Evolutionary conservation across 2,888 invertebrate species (phyloP).

Genomic region (Eupithecia tripunctaria): DNA sequence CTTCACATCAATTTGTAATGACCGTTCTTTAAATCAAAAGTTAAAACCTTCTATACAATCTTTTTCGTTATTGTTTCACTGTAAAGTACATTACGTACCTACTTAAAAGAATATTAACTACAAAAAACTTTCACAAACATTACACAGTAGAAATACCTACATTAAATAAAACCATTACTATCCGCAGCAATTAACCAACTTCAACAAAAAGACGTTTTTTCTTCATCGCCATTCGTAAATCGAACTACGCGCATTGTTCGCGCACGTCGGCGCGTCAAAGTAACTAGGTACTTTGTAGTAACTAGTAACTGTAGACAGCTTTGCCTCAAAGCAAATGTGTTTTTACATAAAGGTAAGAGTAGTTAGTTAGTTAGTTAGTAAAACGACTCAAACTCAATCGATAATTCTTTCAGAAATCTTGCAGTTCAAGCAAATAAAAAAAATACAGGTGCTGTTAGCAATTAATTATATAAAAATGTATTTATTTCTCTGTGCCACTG

Average conservation of each 20-base stretch:
- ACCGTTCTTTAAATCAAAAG: too few relatives aligned
- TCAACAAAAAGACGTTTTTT: not conserved
- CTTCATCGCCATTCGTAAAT: not conserved
- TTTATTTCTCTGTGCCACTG: too few relatives aligned
- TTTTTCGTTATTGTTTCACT: not conserved
- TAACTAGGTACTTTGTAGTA: not conserved
- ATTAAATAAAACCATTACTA: not conserved
- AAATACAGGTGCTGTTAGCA: too few relatives aligned
- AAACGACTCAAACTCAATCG: not conserved
- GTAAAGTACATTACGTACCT: not conserved
- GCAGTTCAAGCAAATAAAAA: not conserved
- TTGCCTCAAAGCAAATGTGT: not conserved
- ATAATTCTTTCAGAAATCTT: not conserved
- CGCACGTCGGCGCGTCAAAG: constrained; percentile 11
- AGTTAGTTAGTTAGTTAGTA: too few relatives aligned
- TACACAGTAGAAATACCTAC: not conserved
- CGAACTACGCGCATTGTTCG: not conserved
- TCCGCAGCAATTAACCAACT: not conserved
- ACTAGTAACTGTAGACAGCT: not conserved
- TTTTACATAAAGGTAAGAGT: not conserved
- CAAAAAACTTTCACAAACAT: not conserved
- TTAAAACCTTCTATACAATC: too few relatives aligned
- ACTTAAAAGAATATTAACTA: not conserved
- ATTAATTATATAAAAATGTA: too few relatives aligned
- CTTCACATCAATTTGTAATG: too few relatives aligned